phyloP scores from a whole-genome alignment of 2,113 vertebrate genomes.

The Alosa alosa region DNA sequence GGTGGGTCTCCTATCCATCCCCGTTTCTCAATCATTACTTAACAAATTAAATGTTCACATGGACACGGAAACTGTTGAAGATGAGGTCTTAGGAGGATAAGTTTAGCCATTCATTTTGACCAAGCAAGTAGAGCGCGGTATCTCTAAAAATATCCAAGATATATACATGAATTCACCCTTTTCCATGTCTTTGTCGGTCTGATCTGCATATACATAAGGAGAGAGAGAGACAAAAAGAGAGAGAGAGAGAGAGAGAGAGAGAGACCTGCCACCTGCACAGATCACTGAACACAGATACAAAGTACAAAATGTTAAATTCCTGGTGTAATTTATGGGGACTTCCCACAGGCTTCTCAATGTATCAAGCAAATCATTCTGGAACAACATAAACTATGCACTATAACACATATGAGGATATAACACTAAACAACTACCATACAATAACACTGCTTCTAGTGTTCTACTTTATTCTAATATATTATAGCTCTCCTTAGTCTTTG shows the following conservation, averaged over 20 bases:
- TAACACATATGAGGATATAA: neutral
- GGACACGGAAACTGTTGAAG: neutral
- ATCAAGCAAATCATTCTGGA: neutral
- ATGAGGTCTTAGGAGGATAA: neutral
- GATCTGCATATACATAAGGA: neutral
- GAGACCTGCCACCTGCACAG: neutral
- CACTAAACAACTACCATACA: neutral
- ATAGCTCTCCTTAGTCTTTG: no score
- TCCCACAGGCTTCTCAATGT: neutral
- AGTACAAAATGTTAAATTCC: neutral
- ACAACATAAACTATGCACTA: neutral
- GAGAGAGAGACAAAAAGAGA: constrained; percentile 38
- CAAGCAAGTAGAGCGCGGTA: neutral
- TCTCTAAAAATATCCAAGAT: neutral
- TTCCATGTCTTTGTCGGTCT: no score
- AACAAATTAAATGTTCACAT: neutral
- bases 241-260: constrained; percentile 27
- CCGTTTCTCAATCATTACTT: neutral
- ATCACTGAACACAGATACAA: neutral
- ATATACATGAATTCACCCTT: neutral
- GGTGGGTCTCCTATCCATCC: neutral
- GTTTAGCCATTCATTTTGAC: neutral
- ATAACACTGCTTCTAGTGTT: no score
- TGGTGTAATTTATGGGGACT: neutral
- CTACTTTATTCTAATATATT: no score